Evolutionary conservation across 2,888 invertebrate species (phyloP).

Genomic region (Mythimna lalbum): DNA sequence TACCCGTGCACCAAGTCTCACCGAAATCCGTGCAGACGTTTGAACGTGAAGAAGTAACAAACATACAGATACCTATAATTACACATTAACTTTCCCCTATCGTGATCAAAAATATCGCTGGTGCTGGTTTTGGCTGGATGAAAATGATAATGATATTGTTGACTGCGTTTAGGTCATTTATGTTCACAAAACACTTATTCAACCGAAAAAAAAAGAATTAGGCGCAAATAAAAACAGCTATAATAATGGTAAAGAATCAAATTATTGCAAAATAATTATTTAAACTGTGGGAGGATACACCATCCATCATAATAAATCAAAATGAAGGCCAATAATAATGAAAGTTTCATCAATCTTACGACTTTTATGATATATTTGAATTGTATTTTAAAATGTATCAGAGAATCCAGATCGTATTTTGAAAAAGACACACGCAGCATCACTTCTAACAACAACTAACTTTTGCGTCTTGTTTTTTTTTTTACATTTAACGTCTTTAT

Average conservation of each 20-base stretch:
- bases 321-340: slow-evolving; percentile 32
- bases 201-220: slow-evolving; percentile 16
- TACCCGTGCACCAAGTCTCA: too few species aligned
- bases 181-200: slow-evolving; percentile 1
- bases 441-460: too few species aligned
- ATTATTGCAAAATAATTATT: slow-evolving; percentile 36
- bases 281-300: slow-evolving; percentile 26
- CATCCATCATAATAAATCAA: slow-evolving; percentile 34
- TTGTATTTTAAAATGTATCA: slow-evolving; percentile 6
- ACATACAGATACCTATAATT: too few species aligned
- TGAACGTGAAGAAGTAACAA: too few species aligned
- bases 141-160: neutral
- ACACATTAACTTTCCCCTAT: too few species aligned
- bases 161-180: neutral
- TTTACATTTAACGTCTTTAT: too few species aligned
- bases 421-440: too few species aligned
- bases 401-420: neutral
- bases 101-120: too few species aligned
- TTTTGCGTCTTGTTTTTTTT: too few species aligned
- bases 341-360: slow-evolving; percentile 23
- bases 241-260: slow-evolving; percentile 23
- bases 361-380: neutral
- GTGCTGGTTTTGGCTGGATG: neutral
- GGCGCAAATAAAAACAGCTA: slow-evolving; percentile 9
- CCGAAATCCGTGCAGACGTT: too few species aligned